Percentiles rank a stretch among this genome's conserved stretches.
These are phyloP conservation scores for Columbina picui DNA, from an alignment of 2,113 vertebrate genomes.

Conservation along the genomic window DNA sequence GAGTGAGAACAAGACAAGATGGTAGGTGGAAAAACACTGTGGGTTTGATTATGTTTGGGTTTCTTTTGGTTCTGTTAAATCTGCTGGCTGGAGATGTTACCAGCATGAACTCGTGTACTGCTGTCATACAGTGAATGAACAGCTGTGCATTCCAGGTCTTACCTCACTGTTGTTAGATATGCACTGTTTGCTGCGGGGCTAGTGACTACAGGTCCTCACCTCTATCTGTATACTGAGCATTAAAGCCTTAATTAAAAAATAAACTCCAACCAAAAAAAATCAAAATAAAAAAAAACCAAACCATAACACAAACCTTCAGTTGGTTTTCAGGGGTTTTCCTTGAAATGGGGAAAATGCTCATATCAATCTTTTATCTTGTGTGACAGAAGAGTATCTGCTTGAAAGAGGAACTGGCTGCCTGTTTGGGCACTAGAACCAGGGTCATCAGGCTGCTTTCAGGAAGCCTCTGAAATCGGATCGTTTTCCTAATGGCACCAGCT, in stretches of 20 bases:
- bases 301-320: background rate
- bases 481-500: background rate
- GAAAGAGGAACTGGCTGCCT: background rate
- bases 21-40: background rate
- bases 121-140: background rate
- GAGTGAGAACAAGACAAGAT: background rate
- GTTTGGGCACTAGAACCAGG: rapidly evolving
- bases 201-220: background rate
- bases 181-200: rapidly evolving
- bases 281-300: background rate
- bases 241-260: background rate
- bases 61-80: background rate
- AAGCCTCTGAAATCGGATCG: rapidly evolving
- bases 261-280: too few species aligned
- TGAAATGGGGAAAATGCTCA: background rate
- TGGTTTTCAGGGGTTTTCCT: background rate
- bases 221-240: background rate
- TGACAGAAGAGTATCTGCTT: background rate
- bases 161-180: background rate
- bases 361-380: rapidly evolving
- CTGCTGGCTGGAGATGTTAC: background rate
- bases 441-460: background rate
- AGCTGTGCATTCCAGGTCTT: too few species aligned
- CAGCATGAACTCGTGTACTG: background rate
- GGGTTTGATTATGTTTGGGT: background rate